Evolutionary conservation across 1,140 invertebrate genomes (phyloP).

Genomic region (Monochamus saltuarius): DNA sequence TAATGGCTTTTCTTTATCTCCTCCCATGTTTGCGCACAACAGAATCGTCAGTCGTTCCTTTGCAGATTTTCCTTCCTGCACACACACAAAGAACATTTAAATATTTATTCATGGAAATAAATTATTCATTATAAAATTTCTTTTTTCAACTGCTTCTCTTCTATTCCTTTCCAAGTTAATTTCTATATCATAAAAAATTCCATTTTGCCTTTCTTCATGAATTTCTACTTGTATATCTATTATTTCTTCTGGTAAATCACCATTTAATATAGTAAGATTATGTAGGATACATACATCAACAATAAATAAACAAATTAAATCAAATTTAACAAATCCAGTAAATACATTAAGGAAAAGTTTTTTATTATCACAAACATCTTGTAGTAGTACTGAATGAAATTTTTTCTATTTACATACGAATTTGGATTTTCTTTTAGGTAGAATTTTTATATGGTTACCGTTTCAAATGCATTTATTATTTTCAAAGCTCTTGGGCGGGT

Average conservation of each 20-base stretch:
- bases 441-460: not conserved
- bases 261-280: constrained; percentile 1
- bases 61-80: no score
- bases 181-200: not conserved
- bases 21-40: no score
- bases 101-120: not conserved
- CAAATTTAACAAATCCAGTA: not conserved
- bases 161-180: not conserved
- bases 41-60: no score
- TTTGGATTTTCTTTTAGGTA: not conserved
- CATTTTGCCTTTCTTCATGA: not conserved
- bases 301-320: not conserved
- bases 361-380: not conserved
- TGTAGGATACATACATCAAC: not conserved
- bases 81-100: not conserved
- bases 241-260: constrained; percentile 6
- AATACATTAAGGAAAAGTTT: not conserved
- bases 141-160: not conserved
- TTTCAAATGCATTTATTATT: not conserved
- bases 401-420: not conserved
- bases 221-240: constrained; percentile 2
- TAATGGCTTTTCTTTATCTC: no score
- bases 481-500: not conserved
- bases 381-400: not conserved
- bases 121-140: not conserved